Percentiles rank a stretch among this genome's conserved stretches.
phyloP scores from a whole-genome alignment of 2,113 vertebrate species.

The Genyomyrus donnyi region DNA sequence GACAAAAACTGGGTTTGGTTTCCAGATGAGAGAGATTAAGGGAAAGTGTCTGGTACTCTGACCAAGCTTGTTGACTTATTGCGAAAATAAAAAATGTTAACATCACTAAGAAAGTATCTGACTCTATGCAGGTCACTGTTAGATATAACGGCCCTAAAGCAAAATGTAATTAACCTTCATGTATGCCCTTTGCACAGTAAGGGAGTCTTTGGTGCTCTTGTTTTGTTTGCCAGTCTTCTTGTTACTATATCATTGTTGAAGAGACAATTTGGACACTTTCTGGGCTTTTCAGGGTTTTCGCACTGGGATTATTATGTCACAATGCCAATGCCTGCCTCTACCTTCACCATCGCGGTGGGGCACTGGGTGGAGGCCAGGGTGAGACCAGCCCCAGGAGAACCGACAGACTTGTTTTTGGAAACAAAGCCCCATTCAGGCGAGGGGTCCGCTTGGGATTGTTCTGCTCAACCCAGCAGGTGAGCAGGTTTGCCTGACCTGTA shows the following conservation, averaged over 20 bases:
- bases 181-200: not conserved
- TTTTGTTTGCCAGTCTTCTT: not conserved
- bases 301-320: conserved; percentile 89
- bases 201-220: not conserved
- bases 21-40: not conserved
- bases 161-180: not conserved
- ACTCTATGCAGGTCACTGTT: not conserved
- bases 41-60: not conserved
- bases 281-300: conserved; percentile 52
- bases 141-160: not conserved
- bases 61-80: not conserved
- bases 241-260: not conserved
- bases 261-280: not conserved
- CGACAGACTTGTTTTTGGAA: conserved; percentile 11
- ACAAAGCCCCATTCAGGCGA: not conserved
- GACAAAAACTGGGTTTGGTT: not conserved
- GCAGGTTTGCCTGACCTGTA: conserved; percentile 32
- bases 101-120: not conserved
- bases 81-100: not conserved
- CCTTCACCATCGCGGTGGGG: conserved; percentile 87
- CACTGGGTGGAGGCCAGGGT: conserved; percentile 71
- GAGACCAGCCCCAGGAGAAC: conserved; percentile 31
- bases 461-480: conserved; percentile 66
- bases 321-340: conserved; percentile 96
- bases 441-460: not conserved